These are phyloP conservation scores for Haemorhous mexicanus DNA, from an alignment of 2,113 vertebrate species.

Conservation along the genomic window DNA sequence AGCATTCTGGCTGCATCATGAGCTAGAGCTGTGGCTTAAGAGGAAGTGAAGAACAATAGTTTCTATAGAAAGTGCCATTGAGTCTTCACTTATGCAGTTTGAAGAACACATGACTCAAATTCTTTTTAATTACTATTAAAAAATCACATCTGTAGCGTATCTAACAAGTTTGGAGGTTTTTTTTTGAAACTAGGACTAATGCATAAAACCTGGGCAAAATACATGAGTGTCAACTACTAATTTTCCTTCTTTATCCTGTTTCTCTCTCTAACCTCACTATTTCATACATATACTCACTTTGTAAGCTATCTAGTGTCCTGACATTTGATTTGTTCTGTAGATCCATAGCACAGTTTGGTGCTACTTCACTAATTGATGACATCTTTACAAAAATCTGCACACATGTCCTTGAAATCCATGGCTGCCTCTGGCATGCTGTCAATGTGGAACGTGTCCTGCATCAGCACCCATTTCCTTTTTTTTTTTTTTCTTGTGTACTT, in stretches of 20 bases:
- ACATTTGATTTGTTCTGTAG: background rate
- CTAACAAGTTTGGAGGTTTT: background rate
- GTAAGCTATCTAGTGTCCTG: background rate
- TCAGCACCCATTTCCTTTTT: background rate
- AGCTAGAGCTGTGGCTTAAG: background rate
- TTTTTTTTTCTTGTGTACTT: background rate
- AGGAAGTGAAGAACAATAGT: background rate
- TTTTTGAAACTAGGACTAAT: background rate
- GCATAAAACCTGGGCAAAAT: background rate
- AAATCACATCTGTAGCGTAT: background rate
- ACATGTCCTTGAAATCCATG: background rate
- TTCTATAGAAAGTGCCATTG: background rate
- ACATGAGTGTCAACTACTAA: background rate
- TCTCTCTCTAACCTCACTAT: background rate
- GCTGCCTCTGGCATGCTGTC: background rate
- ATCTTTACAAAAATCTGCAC: background rate
- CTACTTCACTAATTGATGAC: background rate
- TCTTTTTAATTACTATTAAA: background rate
- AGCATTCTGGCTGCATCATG: background rate
- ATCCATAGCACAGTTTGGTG: background rate
- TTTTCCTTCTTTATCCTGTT: background rate
- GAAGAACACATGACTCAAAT: background rate
- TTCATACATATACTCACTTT: background rate
- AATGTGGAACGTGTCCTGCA: fast-evolving
- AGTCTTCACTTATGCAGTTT: background rate